Evolutionary conservation across 2,113 vertebrate species (phyloP), one percentile per base, ranked within the genome.

Genomic region (Salvelinus fontinalis): DNA sequence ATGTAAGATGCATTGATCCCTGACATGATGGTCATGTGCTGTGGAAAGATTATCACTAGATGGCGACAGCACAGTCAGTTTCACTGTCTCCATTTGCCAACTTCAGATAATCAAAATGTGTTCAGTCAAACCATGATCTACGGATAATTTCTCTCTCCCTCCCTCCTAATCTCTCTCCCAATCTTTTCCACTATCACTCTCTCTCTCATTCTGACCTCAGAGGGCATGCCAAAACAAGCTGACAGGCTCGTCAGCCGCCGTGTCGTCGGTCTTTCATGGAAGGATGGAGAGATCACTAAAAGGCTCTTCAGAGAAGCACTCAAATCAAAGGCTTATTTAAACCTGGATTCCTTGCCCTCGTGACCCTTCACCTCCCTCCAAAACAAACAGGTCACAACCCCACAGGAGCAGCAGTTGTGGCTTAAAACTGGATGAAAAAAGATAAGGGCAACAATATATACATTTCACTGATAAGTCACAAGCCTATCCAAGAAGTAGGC

Each of bases 301-400:
- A 74, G 67, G 79, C 83, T 81, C 70, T 82, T 79, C 77, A 20
- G 76, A 79, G 81, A n/a, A 75, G 71, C 73, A 71, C 85, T 87
- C 24, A 31, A 75, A 78, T 80, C 83, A 72, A 84, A 88, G 78
- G 68, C 67, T 74, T 26, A 79, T 80, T 81, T 88, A 86, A 83
- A 73, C 74, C 81, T 71, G 77, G 79, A 83, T 74, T 74, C 75
- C 79, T 70, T 75, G 51, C 29, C 60, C 60, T 77, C 74, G 44
- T 54, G 82, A 85, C 87, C 86, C 80, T 73, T 84, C 76, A 81
- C 82, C 87, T 64, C 73, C 70, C 81, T 80, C 80, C 71, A 85
- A 91, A 89, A 92, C 87, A 90, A 87, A 87, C 83, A 87, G 86
- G 88, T 81, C 75, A 11, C 26, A 78, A 84, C 84, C 85, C 81